These are phyloP conservation scores for Varanus komodoensis DNA, from an alignment of 2,113 vertebrate species.

Conservation along the genomic window DNA sequence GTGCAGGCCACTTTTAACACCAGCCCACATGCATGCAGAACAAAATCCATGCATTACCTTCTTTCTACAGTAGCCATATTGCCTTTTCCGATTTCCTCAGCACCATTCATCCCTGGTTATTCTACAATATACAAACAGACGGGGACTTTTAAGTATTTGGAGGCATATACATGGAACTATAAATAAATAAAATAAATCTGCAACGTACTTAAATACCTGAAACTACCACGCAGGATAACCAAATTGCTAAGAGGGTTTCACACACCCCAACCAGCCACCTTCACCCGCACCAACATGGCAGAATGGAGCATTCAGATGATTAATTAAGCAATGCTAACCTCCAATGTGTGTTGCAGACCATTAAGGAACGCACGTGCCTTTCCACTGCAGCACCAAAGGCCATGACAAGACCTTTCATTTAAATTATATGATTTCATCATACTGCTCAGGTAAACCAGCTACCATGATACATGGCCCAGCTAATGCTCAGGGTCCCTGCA, in stretches of 20 bases:
- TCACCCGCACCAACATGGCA: neutral
- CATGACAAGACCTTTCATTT: conserved; percentile 12
- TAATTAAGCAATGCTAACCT: neutral
- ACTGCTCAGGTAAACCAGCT: neutral
- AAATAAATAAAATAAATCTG: neutral
- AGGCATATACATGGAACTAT: no score
- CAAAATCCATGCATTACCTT: neutral
- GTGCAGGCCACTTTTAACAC: neutral
- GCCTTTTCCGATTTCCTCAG: neutral
- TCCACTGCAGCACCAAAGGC: conserved; percentile 9
- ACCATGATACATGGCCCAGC: neutral
- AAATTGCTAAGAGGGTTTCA: neutral
- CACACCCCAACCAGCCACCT: neutral
- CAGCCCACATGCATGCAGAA: neutral
- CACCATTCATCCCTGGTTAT: neutral
- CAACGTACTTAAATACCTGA: neutral
- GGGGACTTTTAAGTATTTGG: rapidly evolving
- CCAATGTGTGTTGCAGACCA: neutral
- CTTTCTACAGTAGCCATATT: neutral
- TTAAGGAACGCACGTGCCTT: neutral
- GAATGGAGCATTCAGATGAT: neutral
- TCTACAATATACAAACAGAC: neutral
- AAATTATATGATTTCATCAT: neutral
- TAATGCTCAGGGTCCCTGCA: rapidly evolving
- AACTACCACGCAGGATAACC: neutral